Evolutionary conservation across 1,140 invertebrate species (phyloP).

Genomic region (Drosophila melanica): DNA sequence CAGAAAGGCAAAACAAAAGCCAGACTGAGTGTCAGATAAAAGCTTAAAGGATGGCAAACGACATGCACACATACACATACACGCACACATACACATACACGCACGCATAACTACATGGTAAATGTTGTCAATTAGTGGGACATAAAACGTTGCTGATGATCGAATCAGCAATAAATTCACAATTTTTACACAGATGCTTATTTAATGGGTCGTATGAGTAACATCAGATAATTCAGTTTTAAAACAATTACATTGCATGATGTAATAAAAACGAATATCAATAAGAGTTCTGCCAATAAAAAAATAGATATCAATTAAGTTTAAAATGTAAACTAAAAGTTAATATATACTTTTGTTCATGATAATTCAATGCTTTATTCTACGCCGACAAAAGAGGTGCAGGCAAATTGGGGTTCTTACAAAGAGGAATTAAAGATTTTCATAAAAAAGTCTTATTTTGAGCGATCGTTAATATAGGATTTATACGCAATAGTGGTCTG

Average conservation of each 20-base stretch:
- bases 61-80: conserved; percentile 8
- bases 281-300: neutral
- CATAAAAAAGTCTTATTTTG: too few species aligned
- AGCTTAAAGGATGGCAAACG: conserved; percentile 65
- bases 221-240: conserved; percentile 10
- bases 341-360: too few species aligned
- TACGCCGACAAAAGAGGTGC: too few species aligned
- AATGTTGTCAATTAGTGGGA: conserved; percentile 71
- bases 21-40: conserved; percentile 75
- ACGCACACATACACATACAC: conserved; percentile 2
- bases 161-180: conserved; percentile 29
- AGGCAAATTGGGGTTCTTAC: too few species aligned
- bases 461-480: too few species aligned
- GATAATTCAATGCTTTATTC: too few species aligned
- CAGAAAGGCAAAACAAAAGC: conserved; percentile 68
- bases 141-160: conserved; percentile 50
- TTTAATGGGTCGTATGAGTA: conserved; percentile 32
- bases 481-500: too few species aligned
- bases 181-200: conserved; percentile 20
- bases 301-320: too few species aligned
- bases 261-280: neutral
- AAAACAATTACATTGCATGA: neutral
- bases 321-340: too few species aligned
- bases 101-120: conserved; percentile 46
- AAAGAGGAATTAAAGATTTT: too few species aligned